These are phyloP conservation scores for Colaptes auratus DNA, from an alignment of 2,113 vertebrate genomes.

Conservation along the genomic window DNA sequence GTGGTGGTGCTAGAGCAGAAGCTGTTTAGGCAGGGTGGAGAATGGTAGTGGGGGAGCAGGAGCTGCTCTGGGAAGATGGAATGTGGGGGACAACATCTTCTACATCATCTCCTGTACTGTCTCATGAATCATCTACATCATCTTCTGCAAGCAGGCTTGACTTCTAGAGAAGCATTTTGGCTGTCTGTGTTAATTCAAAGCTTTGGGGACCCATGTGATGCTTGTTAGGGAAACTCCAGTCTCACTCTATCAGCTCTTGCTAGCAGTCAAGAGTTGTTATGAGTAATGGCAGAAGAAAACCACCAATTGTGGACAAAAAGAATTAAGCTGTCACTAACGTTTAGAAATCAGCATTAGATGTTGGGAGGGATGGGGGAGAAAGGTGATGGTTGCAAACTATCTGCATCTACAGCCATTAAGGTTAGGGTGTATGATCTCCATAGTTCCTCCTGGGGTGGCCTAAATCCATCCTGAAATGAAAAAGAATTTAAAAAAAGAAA, in stretches of 20 bases:
- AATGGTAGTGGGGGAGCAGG: no score
- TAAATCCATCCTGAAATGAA: neutral
- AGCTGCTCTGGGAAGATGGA: no score
- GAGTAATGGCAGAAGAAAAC: conserved; percentile 20
- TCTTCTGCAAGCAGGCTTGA: neutral
- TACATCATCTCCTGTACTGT: no score
- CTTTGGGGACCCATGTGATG: neutral
- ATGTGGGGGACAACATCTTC: no score
- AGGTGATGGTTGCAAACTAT: rapidly evolving
- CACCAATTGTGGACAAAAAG: neutral
- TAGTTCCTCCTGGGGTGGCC: neutral
- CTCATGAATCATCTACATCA: no score
- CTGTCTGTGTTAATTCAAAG: neutral
- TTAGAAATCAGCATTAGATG: neutral
- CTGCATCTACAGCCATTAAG: neutral
- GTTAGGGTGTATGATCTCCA: neutral
- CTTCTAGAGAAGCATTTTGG: neutral
- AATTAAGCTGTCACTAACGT: conserved; percentile 30
- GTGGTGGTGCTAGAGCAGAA: no score
- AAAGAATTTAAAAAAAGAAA: neutral
- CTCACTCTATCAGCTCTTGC: conserved; percentile 14
- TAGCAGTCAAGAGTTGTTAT: neutral
- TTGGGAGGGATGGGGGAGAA: neutral
- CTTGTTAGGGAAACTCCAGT: conserved; percentile 6
- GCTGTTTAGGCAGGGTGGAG: no score